These are phyloP conservation scores for Euthynnus affinis DNA, from an alignment of 2,797 vertebrate genomes.

Conservation along the genomic window DNA sequence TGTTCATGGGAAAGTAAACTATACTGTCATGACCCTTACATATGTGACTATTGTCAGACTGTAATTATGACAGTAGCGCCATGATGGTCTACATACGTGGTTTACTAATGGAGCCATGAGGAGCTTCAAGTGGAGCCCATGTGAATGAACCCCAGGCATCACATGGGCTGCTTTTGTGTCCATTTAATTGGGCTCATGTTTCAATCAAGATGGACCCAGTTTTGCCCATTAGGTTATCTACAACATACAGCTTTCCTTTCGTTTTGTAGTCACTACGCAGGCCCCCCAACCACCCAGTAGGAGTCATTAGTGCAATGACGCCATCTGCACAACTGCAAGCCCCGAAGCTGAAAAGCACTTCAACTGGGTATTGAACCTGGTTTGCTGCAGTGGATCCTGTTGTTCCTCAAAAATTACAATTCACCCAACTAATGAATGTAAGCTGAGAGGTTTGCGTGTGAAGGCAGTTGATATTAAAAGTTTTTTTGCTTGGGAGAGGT, in stretches of 20 bases:
- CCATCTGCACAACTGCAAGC: slow-evolving; percentile 54
- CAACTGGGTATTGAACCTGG: slow-evolving; percentile 30
- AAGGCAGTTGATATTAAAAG: slow-evolving; percentile 42
- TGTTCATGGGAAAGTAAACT: not conserved
- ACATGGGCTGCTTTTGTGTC: slow-evolving; percentile 12
- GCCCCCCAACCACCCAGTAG: slow-evolving; percentile 45
- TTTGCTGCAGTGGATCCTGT: slow-evolving; percentile 23
- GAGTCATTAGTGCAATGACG: slow-evolving; percentile 60
- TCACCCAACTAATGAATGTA: not conserved
- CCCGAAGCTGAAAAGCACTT: slow-evolving; percentile 34
- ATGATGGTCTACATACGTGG: not conserved
- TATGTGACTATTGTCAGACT: not conserved
- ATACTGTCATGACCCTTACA: not conserved
- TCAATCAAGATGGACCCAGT: slow-evolving; percentile 30
- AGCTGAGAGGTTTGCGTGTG: slow-evolving; percentile 3
- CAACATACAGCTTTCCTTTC: slow-evolving; percentile 29
- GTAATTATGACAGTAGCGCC: not conserved
- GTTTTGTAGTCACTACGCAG: slow-evolving; percentile 56
- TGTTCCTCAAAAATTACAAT: slow-evolving; percentile 14
- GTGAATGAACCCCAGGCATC: slow-evolving; percentile 10
- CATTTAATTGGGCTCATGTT: slow-evolving; percentile 51
- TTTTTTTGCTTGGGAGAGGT: slow-evolving; percentile 15
- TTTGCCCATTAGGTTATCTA: slow-evolving; percentile 38
- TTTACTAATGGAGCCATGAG: slow-evolving; percentile 15
- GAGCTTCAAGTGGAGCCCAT: not conserved